Evolutionary conservation across 2,888 invertebrate species (phyloP).

Genomic region (Drosophila antonietae): DNA sequence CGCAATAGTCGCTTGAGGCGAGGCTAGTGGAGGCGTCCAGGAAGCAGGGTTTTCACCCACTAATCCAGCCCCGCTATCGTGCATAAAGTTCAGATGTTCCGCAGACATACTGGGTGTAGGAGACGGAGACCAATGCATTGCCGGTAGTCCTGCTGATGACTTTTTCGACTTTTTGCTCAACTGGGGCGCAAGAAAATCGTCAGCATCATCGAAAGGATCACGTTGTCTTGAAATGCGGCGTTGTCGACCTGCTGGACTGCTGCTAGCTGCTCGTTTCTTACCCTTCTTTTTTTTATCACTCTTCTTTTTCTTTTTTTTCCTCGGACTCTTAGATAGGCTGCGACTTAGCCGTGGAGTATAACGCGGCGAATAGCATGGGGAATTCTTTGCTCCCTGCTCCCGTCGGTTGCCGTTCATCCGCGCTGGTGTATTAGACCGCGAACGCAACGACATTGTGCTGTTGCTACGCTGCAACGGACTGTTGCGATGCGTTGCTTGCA

Average conservation of each 20-base stretch:
- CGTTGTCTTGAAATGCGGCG: constrained; percentile 77
- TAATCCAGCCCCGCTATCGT: constrained; percentile 29
- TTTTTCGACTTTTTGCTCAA: constrained; percentile 78
- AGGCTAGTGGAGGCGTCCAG: constrained; percentile 88
- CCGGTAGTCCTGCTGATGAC: constrained; percentile 32
- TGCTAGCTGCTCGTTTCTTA: constrained; percentile 65
- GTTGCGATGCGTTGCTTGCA: constrained; percentile 1
- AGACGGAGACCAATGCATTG: constrained; percentile 82
- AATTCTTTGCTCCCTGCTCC: constrained; percentile 40
- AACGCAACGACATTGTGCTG: constrained; percentile 76
- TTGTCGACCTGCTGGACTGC: constrained; percentile 68
- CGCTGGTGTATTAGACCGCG: constrained; percentile 76
- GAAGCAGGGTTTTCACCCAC: constrained; percentile 83
- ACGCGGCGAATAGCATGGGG: constrained; percentile 73
- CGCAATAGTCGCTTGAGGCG: constrained; percentile 64
- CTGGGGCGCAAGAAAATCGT: constrained; percentile 70
- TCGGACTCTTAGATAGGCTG: constrained; percentile 79
- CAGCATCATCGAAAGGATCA: constrained; percentile 73
- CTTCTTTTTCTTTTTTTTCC: constrained; percentile 79
- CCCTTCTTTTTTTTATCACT: constrained; percentile 78
- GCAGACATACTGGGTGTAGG: constrained; percentile 86
- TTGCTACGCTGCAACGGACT: constrained; percentile 52
- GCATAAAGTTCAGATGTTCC: constrained; percentile 64
- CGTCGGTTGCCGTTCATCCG: constrained; percentile 72
- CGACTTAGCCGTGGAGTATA: constrained; percentile 83